Percentiles rank a stretch among this genome's conserved stretches.
Conservation (phyloP, 2,797 vertebrate genomes). For the Clarias fuscus region DNA sequence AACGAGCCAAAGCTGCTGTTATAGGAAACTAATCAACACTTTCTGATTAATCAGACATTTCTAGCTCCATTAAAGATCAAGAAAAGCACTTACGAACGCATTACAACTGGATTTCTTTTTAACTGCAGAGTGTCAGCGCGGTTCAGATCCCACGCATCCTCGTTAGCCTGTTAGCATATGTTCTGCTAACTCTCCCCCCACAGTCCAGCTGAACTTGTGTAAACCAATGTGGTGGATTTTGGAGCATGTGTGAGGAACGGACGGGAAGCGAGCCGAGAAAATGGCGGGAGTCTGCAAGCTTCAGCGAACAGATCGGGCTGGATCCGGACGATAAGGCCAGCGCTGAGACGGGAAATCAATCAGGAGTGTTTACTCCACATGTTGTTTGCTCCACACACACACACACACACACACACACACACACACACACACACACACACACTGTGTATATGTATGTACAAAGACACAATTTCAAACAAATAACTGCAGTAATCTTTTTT, state of each 20-base stretch:
- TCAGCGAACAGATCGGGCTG: background rate
- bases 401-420: conserved; percentile 14
- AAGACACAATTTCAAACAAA: no score
- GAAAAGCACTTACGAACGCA: background rate
- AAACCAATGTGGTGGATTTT: background rate
- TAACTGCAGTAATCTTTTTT: no score
- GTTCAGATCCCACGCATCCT: background rate
- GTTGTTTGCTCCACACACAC: no score
- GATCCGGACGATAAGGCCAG: background rate
- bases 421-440: conserved; percentile 1
- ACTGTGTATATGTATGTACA: no score
- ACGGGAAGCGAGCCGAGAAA: background rate
- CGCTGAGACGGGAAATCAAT: no score
- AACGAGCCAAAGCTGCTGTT: background rate
- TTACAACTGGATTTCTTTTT: background rate
- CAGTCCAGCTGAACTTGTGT: background rate
- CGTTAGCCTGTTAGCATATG: background rate
- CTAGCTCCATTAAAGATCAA: background rate
- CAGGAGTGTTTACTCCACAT: background rate
- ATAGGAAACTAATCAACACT: background rate
- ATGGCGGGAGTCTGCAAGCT: background rate
- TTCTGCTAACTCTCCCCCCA: background rate
- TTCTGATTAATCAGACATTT: background rate
- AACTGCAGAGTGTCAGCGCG: background rate
- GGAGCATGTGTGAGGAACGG: background rate